A percentile compares a stretch with the other conserved stretches of the same genome.
These are phyloP conservation scores for Megatriorchis doriae DNA, from an alignment of 2,113 vertebrate species.

Conservation along the genomic window DNA sequence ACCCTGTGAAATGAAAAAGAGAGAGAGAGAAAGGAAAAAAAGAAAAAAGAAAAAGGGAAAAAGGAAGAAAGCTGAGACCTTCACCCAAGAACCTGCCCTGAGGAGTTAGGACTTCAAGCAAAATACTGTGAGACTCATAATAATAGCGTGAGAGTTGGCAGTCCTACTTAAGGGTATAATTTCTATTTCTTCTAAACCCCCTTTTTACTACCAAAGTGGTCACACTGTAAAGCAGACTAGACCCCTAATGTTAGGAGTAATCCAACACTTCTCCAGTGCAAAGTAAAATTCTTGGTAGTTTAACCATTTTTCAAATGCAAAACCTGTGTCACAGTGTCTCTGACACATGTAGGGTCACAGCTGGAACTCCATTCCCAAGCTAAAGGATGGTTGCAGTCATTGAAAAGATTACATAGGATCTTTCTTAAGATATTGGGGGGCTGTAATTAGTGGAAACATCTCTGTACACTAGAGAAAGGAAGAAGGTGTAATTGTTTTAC, in stretches of 20 bases:
- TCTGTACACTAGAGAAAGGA: neutral
- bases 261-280: neutral
- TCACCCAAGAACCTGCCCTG: neutral
- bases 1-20: neutral
- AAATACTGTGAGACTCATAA: neutral
- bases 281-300: neutral
- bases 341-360: neutral
- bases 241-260: neutral
- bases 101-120: neutral
- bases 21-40: too few species aligned
- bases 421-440: neutral
- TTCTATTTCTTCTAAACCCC: neutral
- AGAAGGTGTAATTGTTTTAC: neutral
- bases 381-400: neutral
- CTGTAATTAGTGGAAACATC: neutral
- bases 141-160: constrained; percentile 2
- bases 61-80: neutral
- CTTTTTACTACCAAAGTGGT: neutral
- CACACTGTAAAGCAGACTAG: neutral
- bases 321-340: neutral
- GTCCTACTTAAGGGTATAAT: neutral
- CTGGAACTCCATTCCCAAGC: neutral
- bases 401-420: neutral
- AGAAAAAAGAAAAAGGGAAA: accelerated
- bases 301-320: neutral